Evolutionary conservation across 2,113 vertebrate species (phyloP).

Genomic region (Leptodactylus fuscus): DNA sequence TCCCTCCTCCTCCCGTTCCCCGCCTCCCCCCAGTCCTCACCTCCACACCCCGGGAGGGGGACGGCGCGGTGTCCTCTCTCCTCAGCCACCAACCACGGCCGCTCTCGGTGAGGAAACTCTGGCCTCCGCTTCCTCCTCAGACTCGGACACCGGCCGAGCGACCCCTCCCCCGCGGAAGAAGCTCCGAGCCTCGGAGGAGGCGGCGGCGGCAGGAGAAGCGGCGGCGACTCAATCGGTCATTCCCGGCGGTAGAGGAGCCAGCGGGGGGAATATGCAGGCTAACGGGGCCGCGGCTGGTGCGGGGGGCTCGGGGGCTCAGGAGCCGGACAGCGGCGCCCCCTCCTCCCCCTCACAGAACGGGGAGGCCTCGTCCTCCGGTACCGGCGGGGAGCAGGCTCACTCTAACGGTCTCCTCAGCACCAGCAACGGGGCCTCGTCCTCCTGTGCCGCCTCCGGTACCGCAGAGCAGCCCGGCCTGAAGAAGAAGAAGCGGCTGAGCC

Average conservation of each 20-base stretch:
- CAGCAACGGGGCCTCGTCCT: conserved; percentile 67
- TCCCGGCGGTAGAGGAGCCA: conserved; percentile 67
- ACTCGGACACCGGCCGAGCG: conserved; percentile 84
- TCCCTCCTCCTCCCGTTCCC: conserved; percentile 47
- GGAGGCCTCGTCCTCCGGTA: conserved; percentile 73
- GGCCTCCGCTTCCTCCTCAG: conserved; percentile 98
- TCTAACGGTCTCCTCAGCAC: conserved; percentile 86
- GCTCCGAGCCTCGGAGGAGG: conserved; percentile 86
- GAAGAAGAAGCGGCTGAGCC: conserved; percentile 92
- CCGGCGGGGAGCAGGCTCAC: conserved; percentile 76
- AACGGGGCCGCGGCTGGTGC: conserved; percentile 80
- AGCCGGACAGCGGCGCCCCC: conserved; percentile 63
- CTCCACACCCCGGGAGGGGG: conserved; percentile 44
- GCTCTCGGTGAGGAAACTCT: conserved; percentile 91
- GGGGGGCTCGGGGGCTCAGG: conserved; percentile 75
- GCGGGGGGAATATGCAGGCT: conserved; percentile 84
- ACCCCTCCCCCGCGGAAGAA: conserved; percentile 99
- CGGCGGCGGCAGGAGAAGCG: conserved; percentile 84
- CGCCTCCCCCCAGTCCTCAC: conserved; percentile 56
- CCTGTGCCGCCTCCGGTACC: conserved; percentile 71
- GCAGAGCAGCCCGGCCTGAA: conserved; percentile 76
- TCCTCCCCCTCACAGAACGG: conserved; percentile 77
- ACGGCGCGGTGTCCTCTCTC: conserved; percentile 67
- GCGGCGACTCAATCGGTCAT: conserved; percentile 57
- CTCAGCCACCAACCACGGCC: conserved; percentile 91